Base-by-base conservation (phyloP, 2,888 invertebrate genomes). In the Macaria notata region DNA sequence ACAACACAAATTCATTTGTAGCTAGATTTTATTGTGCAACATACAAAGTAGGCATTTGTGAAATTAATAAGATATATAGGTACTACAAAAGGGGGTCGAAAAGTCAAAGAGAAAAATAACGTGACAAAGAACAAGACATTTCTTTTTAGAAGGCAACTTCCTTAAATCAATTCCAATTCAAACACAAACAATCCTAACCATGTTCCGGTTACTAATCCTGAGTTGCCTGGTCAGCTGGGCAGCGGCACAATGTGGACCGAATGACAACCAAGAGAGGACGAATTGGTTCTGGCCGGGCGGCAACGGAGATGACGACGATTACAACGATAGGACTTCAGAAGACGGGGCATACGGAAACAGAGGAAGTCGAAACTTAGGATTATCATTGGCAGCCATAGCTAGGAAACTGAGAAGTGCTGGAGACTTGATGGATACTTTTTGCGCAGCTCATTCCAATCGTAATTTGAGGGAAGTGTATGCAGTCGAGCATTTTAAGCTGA, bases 391-490 rank as follows among this genome's bases (percentile, higher is more conserved):
- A n/a, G 49, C 8, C 9, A 49, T 49, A n/a, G 8, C 49, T n/a
- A 9, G 49, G n/a, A 41, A 41, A 0, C 31, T 49, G 19, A 50
- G 42, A 4, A 43, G 42, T 4, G 49, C 49, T 29, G 33, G 41
- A 4, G 1, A 9, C 9, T 19, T 33, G 19, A 50, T 50, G 49
- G 33, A 33, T 1, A 19, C 33, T 6, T 59, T 59, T 38, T 59
- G 59, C 39, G 33, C 19, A 8, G 9, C n/a, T 3, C 47, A 59
- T 44, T 47, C 59, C 0, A 31, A 41, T 29, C 55, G 57, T 19
- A 29, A 42, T 5, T 44, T 61, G 45, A 45, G 9, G 3, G 58
- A 61, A 31, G 30, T 44, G 0, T 61, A 61, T 49, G 58, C 57
- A 1, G 46, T 52, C 3, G 55, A 55, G 1, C 43, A 49, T 29